Percentiles rank a stretch among this genome's conserved stretches.
Conservation (phyloP, 2,797 vertebrate genomes). For the Valencia hispanica region DNA sequence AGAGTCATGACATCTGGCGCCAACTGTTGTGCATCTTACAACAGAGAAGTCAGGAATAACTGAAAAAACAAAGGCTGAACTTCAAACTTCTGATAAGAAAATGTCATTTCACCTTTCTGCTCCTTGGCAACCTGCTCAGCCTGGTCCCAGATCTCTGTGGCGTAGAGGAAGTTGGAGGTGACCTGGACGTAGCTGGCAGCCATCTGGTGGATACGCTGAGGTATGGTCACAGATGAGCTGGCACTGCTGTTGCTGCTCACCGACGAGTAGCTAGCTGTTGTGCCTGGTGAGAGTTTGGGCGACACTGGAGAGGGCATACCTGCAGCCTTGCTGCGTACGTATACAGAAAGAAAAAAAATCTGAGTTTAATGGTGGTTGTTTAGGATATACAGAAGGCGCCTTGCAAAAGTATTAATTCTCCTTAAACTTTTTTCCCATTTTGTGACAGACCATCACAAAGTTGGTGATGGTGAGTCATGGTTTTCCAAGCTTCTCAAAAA, state of each 20-base stretch:
- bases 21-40: background rate
- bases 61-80: background rate
- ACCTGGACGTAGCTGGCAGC: conserved; percentile 99
- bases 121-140: conserved; percentile 96
- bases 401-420: too few relatives aligned
- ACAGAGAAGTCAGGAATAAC: background rate
- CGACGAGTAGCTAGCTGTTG: conserved; percentile 89
- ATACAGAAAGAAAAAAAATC: background rate
- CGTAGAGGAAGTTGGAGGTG: conserved; percentile 97
- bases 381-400: background rate
- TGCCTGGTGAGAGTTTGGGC: conserved; percentile 96
- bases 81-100: background rate
- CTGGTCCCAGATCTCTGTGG: conserved; percentile 99
- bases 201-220: conserved; percentile 99
- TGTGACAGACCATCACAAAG: background rate
- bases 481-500: background rate
- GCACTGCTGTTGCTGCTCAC: conserved; percentile 89
- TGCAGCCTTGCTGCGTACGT: conserved; percentile 87
- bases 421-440: too few relatives aligned
- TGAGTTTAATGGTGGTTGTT: background rate
- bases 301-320: conserved; percentile 98
- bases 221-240: conserved; percentile 95
- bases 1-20: background rate
- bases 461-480: background rate
- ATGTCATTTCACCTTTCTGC: conserved; percentile 86